Evolutionary conservation across 2,113 vertebrate genomes (phyloP).

Genomic region (Dipodomys ordii): DNA sequence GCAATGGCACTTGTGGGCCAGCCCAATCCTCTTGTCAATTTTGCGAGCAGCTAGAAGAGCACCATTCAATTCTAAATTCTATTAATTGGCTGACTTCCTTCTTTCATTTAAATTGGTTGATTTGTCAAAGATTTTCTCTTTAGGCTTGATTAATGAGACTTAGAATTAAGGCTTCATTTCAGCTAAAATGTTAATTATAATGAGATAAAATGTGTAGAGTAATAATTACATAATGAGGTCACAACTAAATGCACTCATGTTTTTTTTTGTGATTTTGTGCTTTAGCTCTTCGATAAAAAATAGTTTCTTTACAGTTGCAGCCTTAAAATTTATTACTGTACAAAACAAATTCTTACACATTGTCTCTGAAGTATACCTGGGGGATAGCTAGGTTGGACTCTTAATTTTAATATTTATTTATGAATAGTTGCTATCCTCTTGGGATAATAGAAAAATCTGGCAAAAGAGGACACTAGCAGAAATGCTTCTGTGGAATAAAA

Average conservation of each 20-base stretch:
- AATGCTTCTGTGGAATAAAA: not conserved
- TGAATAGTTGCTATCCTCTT: not conserved
- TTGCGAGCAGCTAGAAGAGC: not conserved
- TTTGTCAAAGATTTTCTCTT: not conserved
- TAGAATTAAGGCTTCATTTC: not conserved
- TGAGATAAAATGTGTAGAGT: not conserved
- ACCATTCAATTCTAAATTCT: not conserved
- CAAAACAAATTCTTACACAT: not conserved
- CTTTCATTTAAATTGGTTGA: conserved; percentile 17
- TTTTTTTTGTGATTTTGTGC: not conserved
- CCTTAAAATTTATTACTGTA: not conserved
- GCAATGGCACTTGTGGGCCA: conserved; percentile 44
- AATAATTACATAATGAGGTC: not conserved
- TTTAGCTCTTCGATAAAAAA: conserved; percentile 29
- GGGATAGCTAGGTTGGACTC: not conserved
- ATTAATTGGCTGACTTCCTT: not conserved
- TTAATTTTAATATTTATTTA: not conserved
- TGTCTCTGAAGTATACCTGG: not conserved
- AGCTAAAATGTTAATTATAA: conserved; percentile 37
- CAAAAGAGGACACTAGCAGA: not conserved
- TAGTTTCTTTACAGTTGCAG: not conserved
- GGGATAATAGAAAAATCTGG: not conserved
- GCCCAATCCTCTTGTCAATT: conserved; percentile 52
- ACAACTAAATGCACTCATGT: not conserved
- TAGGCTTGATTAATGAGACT: not conserved